phyloP scores from a whole-genome alignment of 2,113 vertebrate genomes.

The Collichthys lucidus region DNA sequence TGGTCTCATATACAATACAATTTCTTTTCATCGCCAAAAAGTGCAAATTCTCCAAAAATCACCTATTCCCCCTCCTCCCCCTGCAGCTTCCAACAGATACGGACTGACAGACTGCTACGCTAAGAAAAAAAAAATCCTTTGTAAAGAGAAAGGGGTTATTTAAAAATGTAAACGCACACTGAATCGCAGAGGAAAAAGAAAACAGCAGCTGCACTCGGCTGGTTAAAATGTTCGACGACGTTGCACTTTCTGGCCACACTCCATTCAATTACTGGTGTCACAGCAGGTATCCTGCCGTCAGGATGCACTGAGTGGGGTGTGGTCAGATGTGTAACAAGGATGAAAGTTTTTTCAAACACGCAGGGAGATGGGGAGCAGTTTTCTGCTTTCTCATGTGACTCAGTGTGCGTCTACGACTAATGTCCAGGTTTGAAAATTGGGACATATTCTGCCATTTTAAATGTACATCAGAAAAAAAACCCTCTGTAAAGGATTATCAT shows the following conservation, averaged over 20 bases:
- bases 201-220: conserved; percentile 28
- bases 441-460: conserved; percentile 68
- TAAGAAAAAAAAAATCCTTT: conserved; percentile 58
- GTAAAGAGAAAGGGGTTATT: conserved; percentile 65
- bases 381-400: conserved; percentile 23
- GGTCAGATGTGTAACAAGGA: conserved; percentile 26
- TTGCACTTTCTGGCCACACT: conserved; percentile 20
- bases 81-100: conserved; percentile 76
- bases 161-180: conserved; percentile 47
- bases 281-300: conserved; percentile 31
- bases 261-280: conserved; percentile 14
- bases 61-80: conserved; percentile 67
- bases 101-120: conserved; percentile 64
- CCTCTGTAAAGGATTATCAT: conserved; percentile 50
- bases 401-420: conserved; percentile 31
- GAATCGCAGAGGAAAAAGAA: conserved; percentile 21
- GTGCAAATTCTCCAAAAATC: conserved; percentile 85
- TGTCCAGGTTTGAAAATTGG: conserved; percentile 73
- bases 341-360: conserved; percentile 15
- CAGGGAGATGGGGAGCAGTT: neutral
- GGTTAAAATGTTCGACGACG: conserved; percentile 6
- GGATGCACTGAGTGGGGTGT: conserved; percentile 10
- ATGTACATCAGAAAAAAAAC: conserved; percentile 56
- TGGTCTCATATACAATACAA: conserved; percentile 86
- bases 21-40: conserved; percentile 85